phyloP scores from a whole-genome alignment of 2,888 invertebrate genomes.

The Schrankia costaestrigalis region DNA sequence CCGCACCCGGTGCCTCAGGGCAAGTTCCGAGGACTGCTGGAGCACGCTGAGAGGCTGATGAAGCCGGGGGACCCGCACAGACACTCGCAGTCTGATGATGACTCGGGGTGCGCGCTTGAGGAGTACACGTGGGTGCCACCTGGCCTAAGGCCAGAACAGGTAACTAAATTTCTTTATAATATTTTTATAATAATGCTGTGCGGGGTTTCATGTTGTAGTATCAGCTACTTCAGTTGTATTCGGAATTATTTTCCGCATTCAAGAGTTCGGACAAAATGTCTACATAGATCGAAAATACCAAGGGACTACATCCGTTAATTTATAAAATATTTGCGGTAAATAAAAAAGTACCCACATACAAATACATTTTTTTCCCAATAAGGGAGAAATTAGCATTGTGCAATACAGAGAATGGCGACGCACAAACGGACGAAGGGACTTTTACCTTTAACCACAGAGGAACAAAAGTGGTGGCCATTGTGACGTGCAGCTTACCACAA shows the following conservation, averaged over 20 bases:
- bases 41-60: slow-evolving; percentile 81
- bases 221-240: no score
- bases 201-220: not conserved
- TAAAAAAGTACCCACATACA: no score
- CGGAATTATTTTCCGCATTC: no score
- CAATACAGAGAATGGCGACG: no score
- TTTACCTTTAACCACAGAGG: slow-evolving; percentile 4
- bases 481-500: slow-evolving; percentile 18
- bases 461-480: slow-evolving; percentile 17
- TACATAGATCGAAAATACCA: no score
- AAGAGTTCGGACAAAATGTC: no score
- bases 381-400: no score
- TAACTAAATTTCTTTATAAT: slow-evolving; percentile 52
- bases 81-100: slow-evolving; percentile 97
- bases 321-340: no score
- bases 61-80: slow-evolving; percentile 87
- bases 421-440: slow-evolving; percentile 9
- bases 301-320: no score
- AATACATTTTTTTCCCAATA: no score
- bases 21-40: slow-evolving; percentile 69
- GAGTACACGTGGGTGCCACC: slow-evolving; percentile 99
- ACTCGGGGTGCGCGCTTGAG: slow-evolving; percentile 98
- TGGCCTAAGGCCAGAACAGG: slow-evolving; percentile 97
- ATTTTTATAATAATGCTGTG: slow-evolving; percentile 3
- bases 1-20: slow-evolving; percentile 71